Evolutionary conservation across 2,113 vertebrate genomes (phyloP), one percentile per base, ranked within the genome.

Genomic region (Pedetes capensis): DNA sequence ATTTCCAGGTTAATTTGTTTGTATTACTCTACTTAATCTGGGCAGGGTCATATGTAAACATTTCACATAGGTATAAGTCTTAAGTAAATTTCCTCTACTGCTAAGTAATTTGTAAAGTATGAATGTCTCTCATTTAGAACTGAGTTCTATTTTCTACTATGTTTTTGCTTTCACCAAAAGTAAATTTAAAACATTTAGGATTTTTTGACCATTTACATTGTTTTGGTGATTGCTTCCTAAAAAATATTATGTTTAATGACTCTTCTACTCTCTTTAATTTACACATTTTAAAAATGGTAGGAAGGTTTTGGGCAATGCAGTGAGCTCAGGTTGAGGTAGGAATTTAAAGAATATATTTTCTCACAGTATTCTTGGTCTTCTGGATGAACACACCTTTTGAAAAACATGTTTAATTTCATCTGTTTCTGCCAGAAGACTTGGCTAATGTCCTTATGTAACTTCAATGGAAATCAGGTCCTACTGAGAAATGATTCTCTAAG

Each of bases 361-460:
- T 87, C 59, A 89, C 16, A 34, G 18, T 84, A 59, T 55, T 1
- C 53, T 89, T 95, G 29, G n/a, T 55, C 80, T 61, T 95, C 25
- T 92, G 61, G 29, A 71, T 83, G 92, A 96, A 80, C 25, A 93
- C 3, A 80, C 37, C 39, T 93, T 69, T 80, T 80, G 53, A 80
- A 92, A 95, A 96, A 92, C 1, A 17, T 82, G 32, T 95, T 92
- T 80, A 83, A 86, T 82, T 94, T 94, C 25, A 83, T 64, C 44
- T 92, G 12, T 55, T 88, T 68, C 55, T 83, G 23, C 11, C 29
- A 61, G 55, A 89, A 86, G 23, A 82, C 2, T 53, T 91, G 25
- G 53, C 37, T 49, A 74, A 47, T 0, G 4, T 61, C n/a, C 8
- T 90, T 64, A 22, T 4, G 6, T 39, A 63, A n/a, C 25, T 89